Conservation (phyloP, 2,113 vertebrate genomes). For the Craseonycteris thonglongyai region DNA sequence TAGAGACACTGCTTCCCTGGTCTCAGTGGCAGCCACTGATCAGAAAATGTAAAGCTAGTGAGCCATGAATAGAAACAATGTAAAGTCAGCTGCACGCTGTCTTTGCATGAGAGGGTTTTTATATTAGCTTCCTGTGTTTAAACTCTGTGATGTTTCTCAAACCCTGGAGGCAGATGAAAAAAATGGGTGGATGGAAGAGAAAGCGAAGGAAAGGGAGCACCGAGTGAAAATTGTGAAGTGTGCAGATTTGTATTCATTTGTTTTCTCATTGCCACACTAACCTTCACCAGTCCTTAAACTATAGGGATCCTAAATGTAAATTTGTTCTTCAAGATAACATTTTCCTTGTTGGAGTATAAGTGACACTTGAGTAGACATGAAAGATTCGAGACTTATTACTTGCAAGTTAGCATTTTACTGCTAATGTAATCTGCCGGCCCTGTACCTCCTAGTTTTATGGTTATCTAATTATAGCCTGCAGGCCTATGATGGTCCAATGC, state of each 20-base stretch:
- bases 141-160: conserved; percentile 70
- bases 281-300: conserved; percentile 78
- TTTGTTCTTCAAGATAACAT: conserved; percentile 81
- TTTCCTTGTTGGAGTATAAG: conserved; percentile 79
- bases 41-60: conserved; percentile 90
- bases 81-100: conserved; percentile 82
- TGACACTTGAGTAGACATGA: conserved; percentile 80
- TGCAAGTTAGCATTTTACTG: conserved; percentile 82
- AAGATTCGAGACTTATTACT: conserved; percentile 84
- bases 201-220: background rate
- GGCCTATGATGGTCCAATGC: conserved; percentile 62
- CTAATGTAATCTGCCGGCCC: conserved; percentile 73
- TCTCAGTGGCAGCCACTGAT: conserved; percentile 84
- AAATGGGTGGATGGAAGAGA: background rate
- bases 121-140: conserved; percentile 80
- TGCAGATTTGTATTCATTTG: conserved; percentile 73
- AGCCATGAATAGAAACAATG: conserved; percentile 89
- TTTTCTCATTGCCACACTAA: conserved; percentile 82
- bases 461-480: conserved; percentile 68
- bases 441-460: conserved; percentile 66
- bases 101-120: conserved; percentile 78
- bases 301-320: conserved; percentile 81
- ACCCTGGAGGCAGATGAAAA: conserved; percentile 56
- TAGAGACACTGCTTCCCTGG: conserved; percentile 87
- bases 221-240: conserved; percentile 53